These are phyloP conservation scores for Tetrao urogallus DNA, from an alignment of 2,113 vertebrate species.

Conservation along the genomic window DNA sequence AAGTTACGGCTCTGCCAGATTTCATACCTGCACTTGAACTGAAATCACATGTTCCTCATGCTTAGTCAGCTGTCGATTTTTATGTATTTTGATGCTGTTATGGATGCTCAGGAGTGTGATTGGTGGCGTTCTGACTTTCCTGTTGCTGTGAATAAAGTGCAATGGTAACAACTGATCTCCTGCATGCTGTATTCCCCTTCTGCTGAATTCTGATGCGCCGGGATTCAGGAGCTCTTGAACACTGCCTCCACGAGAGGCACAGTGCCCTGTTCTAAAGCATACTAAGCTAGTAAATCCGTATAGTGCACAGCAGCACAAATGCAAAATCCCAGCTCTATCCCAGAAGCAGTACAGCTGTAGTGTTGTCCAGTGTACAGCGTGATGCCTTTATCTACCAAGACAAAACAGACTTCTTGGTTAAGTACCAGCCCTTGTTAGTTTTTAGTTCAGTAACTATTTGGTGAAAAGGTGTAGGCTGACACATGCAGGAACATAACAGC, in stretches of 20 bases:
- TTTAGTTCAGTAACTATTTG: conserved; percentile 20
- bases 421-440: conserved; percentile 5
- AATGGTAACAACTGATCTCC: fast-evolving
- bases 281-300: not conserved
- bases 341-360: not conserved
- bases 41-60: not conserved
- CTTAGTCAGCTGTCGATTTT: not conserved
- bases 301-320: not conserved
- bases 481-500: not conserved
- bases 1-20: not conserved
- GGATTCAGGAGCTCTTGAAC: not conserved
- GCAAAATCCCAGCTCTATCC: not conserved
- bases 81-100: not conserved
- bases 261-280: not conserved
- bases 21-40: not conserved
- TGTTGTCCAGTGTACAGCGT: not conserved
- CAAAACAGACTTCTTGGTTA: not conserved
- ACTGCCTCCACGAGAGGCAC: not conserved
- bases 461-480: conserved; percentile 45
- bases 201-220: not conserved
- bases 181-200: not conserved
- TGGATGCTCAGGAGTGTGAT: not conserved
- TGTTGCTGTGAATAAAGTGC: not conserved
- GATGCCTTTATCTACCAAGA: conserved; percentile 26
- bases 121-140: not conserved